Percentiles rank a stretch among this genome's conserved stretches.
These are phyloP conservation scores for Cynocephalus volans DNA, from an alignment of 2,113 vertebrate genomes.

Conservation along the genomic window DNA sequence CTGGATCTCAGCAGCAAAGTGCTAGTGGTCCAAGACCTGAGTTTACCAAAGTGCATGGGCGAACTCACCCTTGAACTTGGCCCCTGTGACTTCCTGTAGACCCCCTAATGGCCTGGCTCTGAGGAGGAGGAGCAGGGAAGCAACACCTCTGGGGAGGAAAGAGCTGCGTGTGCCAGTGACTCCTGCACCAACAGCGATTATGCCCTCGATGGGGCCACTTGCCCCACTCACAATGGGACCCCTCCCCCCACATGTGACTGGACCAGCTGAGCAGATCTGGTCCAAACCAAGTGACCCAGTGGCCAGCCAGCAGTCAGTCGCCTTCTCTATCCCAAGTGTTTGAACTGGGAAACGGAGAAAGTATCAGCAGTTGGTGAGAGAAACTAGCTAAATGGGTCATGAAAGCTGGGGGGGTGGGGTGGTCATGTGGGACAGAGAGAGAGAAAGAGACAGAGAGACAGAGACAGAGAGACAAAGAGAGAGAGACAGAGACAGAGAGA, in stretches of 20 bases:
- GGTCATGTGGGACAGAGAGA: background rate
- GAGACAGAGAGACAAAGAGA: background rate
- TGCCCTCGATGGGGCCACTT: no score
- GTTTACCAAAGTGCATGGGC: background rate
- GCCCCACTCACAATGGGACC: background rate
- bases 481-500: background rate
- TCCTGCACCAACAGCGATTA: background rate
- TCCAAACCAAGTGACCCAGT: background rate
- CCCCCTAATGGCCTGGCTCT: background rate
- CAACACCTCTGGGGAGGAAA: background rate
- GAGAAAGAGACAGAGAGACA: background rate
- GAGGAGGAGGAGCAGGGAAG: background rate
- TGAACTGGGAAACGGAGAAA: background rate
- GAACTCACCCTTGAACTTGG: background rate
- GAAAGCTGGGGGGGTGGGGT: background rate
- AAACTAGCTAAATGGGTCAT: background rate
- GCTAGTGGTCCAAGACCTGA: slow-evolving; percentile 20
- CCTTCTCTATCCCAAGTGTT: background rate
- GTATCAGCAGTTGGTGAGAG: background rate
- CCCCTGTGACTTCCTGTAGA: background rate
- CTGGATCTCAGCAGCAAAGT: slow-evolving; percentile 74
- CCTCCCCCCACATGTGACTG: background rate
- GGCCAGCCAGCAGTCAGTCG: no score
- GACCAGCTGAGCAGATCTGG: background rate
- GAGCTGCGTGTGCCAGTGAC: background rate